These are phyloP conservation scores for Drosophila ezoana DNA, from an alignment of 2,888 invertebrate species.

Conservation along the genomic window DNA sequence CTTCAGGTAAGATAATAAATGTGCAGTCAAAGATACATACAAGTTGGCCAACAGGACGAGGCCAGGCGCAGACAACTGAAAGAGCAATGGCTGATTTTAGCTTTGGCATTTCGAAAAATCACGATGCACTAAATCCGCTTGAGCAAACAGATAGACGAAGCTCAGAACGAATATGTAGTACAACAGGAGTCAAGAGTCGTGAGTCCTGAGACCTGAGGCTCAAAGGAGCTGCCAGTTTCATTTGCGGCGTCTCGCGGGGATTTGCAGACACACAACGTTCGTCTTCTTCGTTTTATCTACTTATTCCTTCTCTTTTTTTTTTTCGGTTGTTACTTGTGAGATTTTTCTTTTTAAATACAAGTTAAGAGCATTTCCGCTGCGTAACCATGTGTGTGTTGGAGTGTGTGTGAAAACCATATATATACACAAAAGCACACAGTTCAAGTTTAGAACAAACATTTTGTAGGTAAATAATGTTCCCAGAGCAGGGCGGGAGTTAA, in stretches of 20 bases:
- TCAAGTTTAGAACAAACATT: constrained; percentile 47
- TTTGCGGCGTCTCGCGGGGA: constrained; percentile 52
- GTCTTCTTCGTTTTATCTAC: constrained; percentile 1
- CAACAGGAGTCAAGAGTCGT: constrained; percentile 9
- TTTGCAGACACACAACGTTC: constrained; percentile 32
- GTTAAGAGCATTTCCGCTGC: constrained; percentile 46
- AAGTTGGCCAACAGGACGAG: constrained; percentile 51
- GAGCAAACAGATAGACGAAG: constrained; percentile 35
- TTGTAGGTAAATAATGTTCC: constrained; percentile 63
- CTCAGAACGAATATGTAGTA: constrained; percentile 11
- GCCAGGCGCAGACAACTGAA: constrained; percentile 33
- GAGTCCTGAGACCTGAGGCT: constrained; percentile 43
- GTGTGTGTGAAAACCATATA: constrained; percentile 4
- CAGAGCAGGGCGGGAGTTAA: constrained; percentile 1
- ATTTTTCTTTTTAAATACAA: constrained; percentile 53
- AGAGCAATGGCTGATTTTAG: constrained; percentile 71
- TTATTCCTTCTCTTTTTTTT: background rate
- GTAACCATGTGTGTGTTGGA: constrained; percentile 7
- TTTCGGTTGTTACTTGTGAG: constrained; percentile 22
- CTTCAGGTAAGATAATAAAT: constrained; percentile 79
- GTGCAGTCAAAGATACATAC: constrained; percentile 75
- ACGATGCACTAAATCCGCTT: constrained; percentile 72
- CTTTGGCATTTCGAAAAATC: constrained; percentile 76
- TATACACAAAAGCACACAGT: background rate
- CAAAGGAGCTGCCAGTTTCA: constrained; percentile 65